A percentile compares a stretch with the other conserved stretches of the same genome.
phyloP scores from a whole-genome alignment of 2,113 vertebrate genomes.

The Psettodes erumei region DNA sequence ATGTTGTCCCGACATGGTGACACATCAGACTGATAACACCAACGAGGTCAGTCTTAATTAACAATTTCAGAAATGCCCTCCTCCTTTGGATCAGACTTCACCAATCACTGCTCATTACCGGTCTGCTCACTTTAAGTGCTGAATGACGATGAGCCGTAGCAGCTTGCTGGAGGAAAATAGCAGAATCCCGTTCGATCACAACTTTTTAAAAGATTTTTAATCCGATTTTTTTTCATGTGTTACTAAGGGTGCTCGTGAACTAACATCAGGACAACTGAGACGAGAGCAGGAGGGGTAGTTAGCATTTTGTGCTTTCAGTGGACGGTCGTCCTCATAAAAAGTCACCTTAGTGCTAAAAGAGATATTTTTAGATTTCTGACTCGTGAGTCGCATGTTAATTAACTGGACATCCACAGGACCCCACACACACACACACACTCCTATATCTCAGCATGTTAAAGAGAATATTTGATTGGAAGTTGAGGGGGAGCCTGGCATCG shows the following conservation, averaged over 20 bases:
- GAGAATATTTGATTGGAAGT: slow-evolving; percentile 45
- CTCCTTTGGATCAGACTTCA: slow-evolving; percentile 1
- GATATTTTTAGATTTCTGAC: slow-evolving; percentile 3
- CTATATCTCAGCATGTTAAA: slow-evolving; percentile 10
- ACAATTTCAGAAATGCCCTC: slow-evolving; percentile 20
- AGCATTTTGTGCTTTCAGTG: neutral
- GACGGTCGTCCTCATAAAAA: neutral
- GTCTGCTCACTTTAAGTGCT: neutral
- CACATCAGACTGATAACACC: slow-evolving; percentile 27
- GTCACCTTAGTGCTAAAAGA: neutral
- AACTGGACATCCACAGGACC: slow-evolving; percentile 26
- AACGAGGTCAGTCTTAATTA: slow-evolving; percentile 31
- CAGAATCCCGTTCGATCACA: no score
- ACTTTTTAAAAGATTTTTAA: no score
- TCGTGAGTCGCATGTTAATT: slow-evolving; percentile 13
- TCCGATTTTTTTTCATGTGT: neutral
- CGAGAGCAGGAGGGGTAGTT: neutral
- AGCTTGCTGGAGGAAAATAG: no score
- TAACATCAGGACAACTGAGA: neutral
- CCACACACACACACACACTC: no score
- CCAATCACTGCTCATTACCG: slow-evolving; percentile 24
- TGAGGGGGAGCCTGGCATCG: neutral
- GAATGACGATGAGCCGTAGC: no score
- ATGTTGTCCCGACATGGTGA: slow-evolving; percentile 37
- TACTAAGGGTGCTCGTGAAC: neutral